phyloP scores from a whole-genome alignment of 2,113 vertebrate genomes.

The Vicugna pacos region DNA sequence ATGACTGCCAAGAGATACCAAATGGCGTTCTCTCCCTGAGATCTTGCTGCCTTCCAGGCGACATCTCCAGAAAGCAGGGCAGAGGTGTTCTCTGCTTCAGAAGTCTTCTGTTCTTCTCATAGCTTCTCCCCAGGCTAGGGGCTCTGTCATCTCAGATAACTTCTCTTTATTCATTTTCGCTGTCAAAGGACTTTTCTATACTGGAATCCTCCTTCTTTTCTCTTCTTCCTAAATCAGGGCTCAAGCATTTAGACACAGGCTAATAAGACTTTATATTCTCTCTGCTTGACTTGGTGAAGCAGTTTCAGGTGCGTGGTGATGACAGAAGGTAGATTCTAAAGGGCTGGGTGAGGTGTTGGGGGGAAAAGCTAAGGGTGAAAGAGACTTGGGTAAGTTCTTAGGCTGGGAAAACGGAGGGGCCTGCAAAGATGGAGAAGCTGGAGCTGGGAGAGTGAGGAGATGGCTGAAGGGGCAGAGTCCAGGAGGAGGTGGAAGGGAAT shows the following conservation, averaged over 20 bases:
- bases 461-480: background rate
- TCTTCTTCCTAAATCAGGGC: background rate
- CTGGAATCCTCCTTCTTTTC: background rate
- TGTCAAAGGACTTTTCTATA: background rate
- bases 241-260: background rate
- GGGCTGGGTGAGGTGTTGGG: accelerated
- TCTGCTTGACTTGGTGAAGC: background rate
- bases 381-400: background rate
- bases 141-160: background rate
- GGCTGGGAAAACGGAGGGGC: background rate
- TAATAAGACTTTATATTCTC: background rate
- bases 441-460: background rate
- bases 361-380: background rate
- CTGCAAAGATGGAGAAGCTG: background rate
- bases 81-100: background rate
- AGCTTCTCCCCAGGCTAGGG: background rate
- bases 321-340: background rate
- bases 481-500: background rate
- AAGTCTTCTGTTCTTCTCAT: background rate
- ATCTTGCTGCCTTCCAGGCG: background rate
- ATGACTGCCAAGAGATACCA: background rate
- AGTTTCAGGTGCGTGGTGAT: background rate
- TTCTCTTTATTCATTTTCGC: background rate
- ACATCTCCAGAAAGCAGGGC: background rate
- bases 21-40: background rate